Percentiles rank a stretch among this genome's conserved stretches.
phyloP scores from a whole-genome alignment of 2,113 vertebrate species.

The Dasyornis broadbenti region DNA sequence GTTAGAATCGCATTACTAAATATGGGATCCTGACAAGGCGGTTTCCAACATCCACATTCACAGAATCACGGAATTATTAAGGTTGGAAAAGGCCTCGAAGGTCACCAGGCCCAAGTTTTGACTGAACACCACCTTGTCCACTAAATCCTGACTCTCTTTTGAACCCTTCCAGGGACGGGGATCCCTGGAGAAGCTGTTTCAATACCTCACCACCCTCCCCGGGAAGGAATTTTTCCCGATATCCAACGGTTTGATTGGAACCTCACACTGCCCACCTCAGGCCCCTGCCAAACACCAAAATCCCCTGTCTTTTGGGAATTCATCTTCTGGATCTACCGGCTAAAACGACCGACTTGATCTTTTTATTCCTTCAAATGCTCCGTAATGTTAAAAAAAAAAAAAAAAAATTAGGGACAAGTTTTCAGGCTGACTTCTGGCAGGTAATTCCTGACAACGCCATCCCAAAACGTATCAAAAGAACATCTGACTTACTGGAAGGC shows the following conservation, averaged over 20 bases:
- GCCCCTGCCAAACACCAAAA: not conserved
- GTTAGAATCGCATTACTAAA: no score
- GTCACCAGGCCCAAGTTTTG: no score
- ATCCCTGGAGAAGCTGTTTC: not conserved
- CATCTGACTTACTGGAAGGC: slow-evolving; percentile 90
- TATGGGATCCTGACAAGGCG: not conserved
- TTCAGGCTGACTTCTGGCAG: not conserved
- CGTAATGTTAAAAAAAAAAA: no score
- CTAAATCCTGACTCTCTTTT: not conserved
- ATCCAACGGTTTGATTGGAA: not conserved
- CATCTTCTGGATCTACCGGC: not conserved
- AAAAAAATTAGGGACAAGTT: not conserved
- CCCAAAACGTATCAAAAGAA: not conserved
- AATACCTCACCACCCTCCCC: not conserved
- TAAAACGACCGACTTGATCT: not conserved
- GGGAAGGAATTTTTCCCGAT: not conserved
- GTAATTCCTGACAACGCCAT: not conserved
- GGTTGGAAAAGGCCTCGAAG: not conserved
- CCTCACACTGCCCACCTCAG: not conserved
- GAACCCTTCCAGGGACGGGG: not conserved
- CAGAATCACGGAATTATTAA: not conserved
- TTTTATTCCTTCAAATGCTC: not conserved
- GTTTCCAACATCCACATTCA: not conserved
- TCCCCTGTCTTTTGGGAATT: not conserved
- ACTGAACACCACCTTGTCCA: no score